Conservation (phyloP, 2,113 vertebrate genomes). For the Nicator chloris region DNA sequence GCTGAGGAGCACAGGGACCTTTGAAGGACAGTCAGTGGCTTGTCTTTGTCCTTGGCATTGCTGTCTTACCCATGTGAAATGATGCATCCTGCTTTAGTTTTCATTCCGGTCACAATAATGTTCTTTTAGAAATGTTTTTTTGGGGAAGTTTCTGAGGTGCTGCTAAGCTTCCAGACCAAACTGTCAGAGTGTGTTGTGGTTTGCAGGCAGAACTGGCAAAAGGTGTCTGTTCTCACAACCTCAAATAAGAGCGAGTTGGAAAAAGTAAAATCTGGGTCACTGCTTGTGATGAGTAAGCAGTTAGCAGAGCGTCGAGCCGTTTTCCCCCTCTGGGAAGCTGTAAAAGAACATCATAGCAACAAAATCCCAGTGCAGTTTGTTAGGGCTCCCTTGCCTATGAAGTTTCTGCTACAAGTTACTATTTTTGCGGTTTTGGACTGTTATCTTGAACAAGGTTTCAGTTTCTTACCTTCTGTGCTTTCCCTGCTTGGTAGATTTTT, state of each 20-base stretch:
- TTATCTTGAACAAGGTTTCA: background rate
- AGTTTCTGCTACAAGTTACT: background rate
- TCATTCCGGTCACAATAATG: background rate
- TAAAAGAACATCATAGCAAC: background rate
- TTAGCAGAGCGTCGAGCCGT: background rate
- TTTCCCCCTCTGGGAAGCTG: background rate
- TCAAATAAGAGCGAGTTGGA: background rate
- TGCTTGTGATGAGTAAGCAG: conserved; percentile 46
- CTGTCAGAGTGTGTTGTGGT: background rate
- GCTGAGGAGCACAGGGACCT: background rate
- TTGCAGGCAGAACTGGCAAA: conserved; percentile 6
- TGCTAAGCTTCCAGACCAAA: background rate
- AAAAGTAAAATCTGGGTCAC: conserved; percentile 44
- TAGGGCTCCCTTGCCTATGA: background rate
- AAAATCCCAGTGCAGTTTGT: conserved; percentile 31
- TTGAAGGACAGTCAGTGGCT: background rate
- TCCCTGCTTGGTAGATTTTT: background rate
- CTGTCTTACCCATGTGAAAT: background rate
- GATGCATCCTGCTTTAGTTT: background rate
- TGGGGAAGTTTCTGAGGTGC: background rate
- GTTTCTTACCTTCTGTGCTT: background rate
- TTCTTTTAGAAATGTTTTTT: background rate
- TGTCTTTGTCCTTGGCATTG: background rate
- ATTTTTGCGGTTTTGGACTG: background rate
- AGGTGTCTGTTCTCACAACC: conserved; percentile 3